These are phyloP conservation scores for Chloroclystis v-ata DNA, from an alignment of 2,888 invertebrate species.

Conservation along the genomic window DNA sequence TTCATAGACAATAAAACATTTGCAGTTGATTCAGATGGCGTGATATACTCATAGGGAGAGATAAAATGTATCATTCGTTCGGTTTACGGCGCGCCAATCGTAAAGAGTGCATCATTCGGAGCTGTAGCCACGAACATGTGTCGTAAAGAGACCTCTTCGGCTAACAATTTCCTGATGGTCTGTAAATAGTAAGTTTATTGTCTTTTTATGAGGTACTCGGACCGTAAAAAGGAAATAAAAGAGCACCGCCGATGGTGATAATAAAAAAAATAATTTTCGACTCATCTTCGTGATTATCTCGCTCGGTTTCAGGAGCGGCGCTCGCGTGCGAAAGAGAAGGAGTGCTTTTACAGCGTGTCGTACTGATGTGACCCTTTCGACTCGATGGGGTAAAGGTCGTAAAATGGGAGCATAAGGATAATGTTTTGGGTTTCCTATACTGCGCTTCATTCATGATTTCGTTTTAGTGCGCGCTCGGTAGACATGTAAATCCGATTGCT, in stretches of 20 bases:
- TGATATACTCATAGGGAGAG: constrained; percentile 48
- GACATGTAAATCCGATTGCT: constrained; percentile 77
- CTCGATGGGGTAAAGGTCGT: constrained; percentile 78
- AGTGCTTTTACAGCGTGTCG: constrained; percentile 65
- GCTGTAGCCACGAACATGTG: constrained; percentile 64
- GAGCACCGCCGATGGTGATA: constrained; percentile 79
- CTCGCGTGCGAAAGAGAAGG: constrained; percentile 56
- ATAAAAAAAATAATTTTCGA: constrained; percentile 79
- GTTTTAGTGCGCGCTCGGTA: constrained; percentile 71
- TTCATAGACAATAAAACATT: constrained; percentile 38
- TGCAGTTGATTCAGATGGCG: constrained; percentile 43
- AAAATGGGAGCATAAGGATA: constrained; percentile 79
- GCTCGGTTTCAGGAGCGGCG: constrained; percentile 59
- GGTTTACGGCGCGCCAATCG: constrained; percentile 70
- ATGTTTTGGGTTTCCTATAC: constrained; percentile 77
- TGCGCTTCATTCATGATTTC: constrained; percentile 78
- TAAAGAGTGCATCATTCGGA: constrained; percentile 70
- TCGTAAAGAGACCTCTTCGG: constrained; percentile 78
- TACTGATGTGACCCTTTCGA: constrained; percentile 72
- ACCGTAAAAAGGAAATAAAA: constrained; percentile 80
- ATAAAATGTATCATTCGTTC: constrained; percentile 69
- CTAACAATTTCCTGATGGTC: constrained; percentile 80
- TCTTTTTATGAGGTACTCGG: constrained; percentile 80
- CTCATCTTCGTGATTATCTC: constrained; percentile 77
- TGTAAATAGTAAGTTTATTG: constrained; percentile 80